Percentiles rank a stretch among this genome's conserved stretches.
Evolutionary conservation across 1,140 invertebrate species (phyloP).

Genomic region (Anadara kagoshimensis): DNA sequence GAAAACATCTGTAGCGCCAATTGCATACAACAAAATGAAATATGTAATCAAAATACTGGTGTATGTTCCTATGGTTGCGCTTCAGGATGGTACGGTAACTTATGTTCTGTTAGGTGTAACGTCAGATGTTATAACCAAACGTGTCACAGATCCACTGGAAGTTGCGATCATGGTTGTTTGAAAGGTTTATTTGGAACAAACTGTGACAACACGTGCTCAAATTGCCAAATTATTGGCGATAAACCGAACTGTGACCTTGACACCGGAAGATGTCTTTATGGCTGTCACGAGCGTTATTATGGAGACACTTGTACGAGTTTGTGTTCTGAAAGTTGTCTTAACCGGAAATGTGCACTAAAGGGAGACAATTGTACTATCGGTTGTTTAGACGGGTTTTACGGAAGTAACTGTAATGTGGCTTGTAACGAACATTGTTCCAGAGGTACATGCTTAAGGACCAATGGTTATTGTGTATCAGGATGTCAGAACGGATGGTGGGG

Average conservation of each 20-base stretch:
- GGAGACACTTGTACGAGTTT: too few species aligned
- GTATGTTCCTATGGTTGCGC: constrained; percentile 23
- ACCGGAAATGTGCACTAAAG: too few species aligned
- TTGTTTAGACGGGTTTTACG: constrained; percentile 34
- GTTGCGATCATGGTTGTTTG: constrained; percentile 13
- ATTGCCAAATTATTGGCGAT: too few species aligned
- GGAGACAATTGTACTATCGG: constrained; percentile 3
- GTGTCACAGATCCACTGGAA: constrained; percentile 19
- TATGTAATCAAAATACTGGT: constrained; percentile 18
- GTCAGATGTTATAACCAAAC: constrained; percentile 10
- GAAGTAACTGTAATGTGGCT: constrained; percentile 14
- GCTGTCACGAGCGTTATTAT: too few species aligned
- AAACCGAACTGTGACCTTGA: too few species aligned
- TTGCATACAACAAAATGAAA: constrained; percentile 9
- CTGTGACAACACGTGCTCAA: not conserved
- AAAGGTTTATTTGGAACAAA: constrained; percentile 19
- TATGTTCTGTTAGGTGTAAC: constrained; percentile 18
- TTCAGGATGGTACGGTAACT: constrained; percentile 11
- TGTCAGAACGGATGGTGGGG: constrained; percentile 24
- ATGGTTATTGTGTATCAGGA: constrained; percentile 13
- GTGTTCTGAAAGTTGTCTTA: too few species aligned
- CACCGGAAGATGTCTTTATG: too few species aligned
- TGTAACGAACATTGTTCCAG: constrained; percentile 15
- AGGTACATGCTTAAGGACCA: constrained; percentile 8
- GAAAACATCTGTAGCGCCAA: constrained; percentile 16